Evolutionary conservation across 2,888 invertebrate species (phyloP).

Genomic region (Tenthredo scrophulariae): DNA sequence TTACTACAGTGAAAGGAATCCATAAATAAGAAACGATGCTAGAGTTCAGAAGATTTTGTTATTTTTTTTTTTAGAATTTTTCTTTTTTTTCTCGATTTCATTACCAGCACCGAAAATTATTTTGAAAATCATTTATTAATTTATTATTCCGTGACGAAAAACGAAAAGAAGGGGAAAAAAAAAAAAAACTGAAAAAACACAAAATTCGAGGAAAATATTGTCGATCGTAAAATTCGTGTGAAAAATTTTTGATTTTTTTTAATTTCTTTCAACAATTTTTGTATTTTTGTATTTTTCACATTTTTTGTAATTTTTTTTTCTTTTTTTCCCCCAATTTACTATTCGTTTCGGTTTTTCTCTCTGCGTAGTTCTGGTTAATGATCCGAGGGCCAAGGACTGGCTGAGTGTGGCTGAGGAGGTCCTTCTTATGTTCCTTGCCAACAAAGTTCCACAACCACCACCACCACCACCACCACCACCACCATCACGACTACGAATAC

Average conservation of each 20-base stretch:
- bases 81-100: neutral
- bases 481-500: neutral
- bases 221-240: no score
- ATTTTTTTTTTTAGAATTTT: neutral
- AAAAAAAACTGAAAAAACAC: no score
- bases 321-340: neutral
- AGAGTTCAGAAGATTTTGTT: neutral
- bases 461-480: neutral
- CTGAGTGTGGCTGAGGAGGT: constrained; percentile 76
- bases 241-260: no score
- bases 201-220: no score
- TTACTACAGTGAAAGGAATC: no score
- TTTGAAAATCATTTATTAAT: no score
- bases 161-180: no score
- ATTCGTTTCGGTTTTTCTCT: constrained; percentile 60
- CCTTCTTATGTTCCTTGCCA: constrained; percentile 70
- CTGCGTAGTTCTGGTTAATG: constrained; percentile 73
- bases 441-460: constrained; percentile 65
- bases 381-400: constrained; percentile 73
- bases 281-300: neutral
- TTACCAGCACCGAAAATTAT: no score
- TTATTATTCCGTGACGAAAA: no score
- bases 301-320: no score
- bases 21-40: no score
- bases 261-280: neutral